Percentiles rank a stretch among this genome's conserved stretches.
Evolutionary conservation across 2,797 vertebrate genomes (phyloP).

Genomic region (Sarcoramphus papa): DNA sequence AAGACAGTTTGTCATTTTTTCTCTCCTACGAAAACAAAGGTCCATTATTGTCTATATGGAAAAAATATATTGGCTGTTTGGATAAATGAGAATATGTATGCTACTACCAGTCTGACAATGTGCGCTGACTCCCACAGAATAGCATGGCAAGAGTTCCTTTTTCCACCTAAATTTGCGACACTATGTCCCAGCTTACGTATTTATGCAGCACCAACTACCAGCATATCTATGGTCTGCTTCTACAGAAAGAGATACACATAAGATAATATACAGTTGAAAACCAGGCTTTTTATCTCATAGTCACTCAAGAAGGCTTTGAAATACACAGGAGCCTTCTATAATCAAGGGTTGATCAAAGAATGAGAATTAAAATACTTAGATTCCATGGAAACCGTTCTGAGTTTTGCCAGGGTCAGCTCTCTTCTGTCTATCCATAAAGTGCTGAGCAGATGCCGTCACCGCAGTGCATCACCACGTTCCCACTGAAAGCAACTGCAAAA

Average conservation of each 20-base stretch:
- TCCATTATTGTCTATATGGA: not conserved
- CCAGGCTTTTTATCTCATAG: not conserved
- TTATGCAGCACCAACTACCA: not conserved
- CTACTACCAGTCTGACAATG: not conserved
- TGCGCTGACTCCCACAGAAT: not conserved
- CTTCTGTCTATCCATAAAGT: not conserved
- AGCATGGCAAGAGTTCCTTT: not conserved
- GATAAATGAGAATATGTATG: not conserved
- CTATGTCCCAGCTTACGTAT: not conserved
- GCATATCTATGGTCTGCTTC: not conserved
- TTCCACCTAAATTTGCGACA: not conserved
- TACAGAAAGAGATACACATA: not conserved
- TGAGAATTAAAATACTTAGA: not conserved
- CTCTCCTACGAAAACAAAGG: not conserved
- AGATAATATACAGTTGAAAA: not conserved
- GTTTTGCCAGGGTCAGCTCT: not conserved
- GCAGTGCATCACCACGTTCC: not conserved
- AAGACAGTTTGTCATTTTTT: not conserved
- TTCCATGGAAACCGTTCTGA: not conserved
- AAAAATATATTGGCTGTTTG: not conserved
- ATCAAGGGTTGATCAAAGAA: not conserved
- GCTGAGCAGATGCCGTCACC: not conserved
- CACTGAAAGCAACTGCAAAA: not conserved
- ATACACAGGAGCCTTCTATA: not conserved
- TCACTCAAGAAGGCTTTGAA: not conserved